These are phyloP conservation scores for Isoperla grammatica DNA, from an alignment of 2,888 invertebrate species.

Conservation along the genomic window DNA sequence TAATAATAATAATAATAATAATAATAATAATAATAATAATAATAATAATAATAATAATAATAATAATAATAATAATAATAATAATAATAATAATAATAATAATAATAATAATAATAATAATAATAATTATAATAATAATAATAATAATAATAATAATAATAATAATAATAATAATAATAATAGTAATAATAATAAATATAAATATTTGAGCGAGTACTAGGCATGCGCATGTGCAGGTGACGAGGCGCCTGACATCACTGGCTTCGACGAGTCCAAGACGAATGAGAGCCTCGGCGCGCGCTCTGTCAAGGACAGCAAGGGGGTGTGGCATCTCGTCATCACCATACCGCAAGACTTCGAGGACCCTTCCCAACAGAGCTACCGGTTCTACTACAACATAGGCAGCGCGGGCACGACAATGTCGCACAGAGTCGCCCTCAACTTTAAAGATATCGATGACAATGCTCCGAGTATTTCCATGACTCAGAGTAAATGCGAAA, in stretches of 20 bases:
- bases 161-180: too few species aligned
- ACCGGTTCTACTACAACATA: conserved; percentile 43
- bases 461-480: conserved; percentile 47
- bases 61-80: too few species aligned
- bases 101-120: too few species aligned
- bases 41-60: too few species aligned
- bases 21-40: too few species aligned
- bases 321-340: conserved; percentile 36
- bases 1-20: too few species aligned
- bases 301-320: conserved; percentile 10
- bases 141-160: too few species aligned
- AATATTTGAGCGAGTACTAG: too few species aligned
- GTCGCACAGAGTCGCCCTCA: conserved; percentile 42
- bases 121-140: too few species aligned
- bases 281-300: conserved; percentile 32
- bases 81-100: too few species aligned
- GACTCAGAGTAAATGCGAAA: conserved; percentile 43
- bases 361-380: conserved; percentile 44
- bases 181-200: too few species aligned
- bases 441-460: conserved; percentile 51
- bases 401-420: conserved; percentile 37
- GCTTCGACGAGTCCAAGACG: conserved; percentile 28
- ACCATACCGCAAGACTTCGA: conserved; percentile 52
- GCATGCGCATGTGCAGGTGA: not conserved
- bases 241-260: not conserved